These are phyloP conservation scores for Tuberolachnus salignus DNA, from an alignment of 2,888 invertebrate genomes.

Conservation along the genomic window DNA sequence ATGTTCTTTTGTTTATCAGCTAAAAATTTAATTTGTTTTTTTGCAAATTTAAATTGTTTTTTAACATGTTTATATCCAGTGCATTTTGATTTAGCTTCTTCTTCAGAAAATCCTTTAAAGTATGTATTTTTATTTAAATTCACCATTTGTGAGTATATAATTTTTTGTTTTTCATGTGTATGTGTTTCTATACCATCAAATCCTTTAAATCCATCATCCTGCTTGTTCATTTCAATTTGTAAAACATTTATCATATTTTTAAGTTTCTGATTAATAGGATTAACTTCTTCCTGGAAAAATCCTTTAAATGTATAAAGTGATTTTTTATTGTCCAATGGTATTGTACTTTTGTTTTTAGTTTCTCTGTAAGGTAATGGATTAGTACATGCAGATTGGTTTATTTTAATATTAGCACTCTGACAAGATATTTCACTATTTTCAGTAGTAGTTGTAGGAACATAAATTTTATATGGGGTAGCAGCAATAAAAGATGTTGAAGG, in stretches of 20 bases:
- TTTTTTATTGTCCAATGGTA: neutral
- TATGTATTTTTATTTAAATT: constrained; percentile 7
- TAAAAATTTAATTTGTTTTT: constrained; percentile 4
- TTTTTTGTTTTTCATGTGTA: neutral
- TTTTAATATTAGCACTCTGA: neutral
- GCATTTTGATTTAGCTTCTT: neutral
- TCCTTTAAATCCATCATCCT: constrained; percentile 34
- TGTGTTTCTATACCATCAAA: neutral
- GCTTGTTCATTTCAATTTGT: neutral
- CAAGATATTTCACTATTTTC: neutral
- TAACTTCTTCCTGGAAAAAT: constrained; percentile 17
- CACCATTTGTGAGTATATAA: neutral
- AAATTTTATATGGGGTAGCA: neutral
- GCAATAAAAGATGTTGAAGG: neutral
- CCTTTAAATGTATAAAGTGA: constrained; percentile 18
- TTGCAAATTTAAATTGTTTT: constrained; percentile 8
- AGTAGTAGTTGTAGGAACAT: neutral
- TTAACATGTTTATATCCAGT: constrained; percentile 1
- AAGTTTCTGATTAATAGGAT: constrained; percentile 13
- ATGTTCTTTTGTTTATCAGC: neutral
- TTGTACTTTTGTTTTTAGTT: neutral
- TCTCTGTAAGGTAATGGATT: neutral
- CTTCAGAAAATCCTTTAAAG: constrained; percentile 30
- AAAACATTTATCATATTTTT: no score
- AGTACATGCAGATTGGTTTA: neutral